Percentiles rank a stretch among this genome's conserved stretches.
Conservation (phyloP, 2,797 vertebrate species). For the Mallotus villosus region DNA sequence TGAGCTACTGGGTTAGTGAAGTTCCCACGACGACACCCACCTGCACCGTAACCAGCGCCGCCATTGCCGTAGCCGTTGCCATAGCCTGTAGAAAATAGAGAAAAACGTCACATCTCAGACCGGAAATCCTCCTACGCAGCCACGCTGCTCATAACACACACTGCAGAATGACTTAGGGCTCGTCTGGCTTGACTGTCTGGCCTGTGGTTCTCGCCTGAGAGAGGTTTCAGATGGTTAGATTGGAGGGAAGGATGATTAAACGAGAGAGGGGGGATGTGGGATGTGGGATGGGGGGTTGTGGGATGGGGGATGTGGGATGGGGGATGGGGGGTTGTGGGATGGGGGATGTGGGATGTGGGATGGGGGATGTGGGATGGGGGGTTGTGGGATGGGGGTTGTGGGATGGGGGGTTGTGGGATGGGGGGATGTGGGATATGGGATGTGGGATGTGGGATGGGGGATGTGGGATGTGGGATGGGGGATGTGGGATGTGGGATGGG, state of each 20-base stretch:
- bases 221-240: background rate
- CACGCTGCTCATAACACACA: background rate
- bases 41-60: conserved; percentile 65
- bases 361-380: conserved; percentile 1
- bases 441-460: too few species aligned
- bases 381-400: too few species aligned
- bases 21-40: conserved; percentile 56
- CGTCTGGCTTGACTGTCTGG: background rate
- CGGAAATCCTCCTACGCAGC: background rate
- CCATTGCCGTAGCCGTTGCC: conserved; percentile 63
- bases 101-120: background rate
- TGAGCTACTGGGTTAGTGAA: background rate
- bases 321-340: conserved; percentile 3
- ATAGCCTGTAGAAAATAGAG: conserved; percentile 62
- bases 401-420: conserved; percentile 2
- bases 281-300: conserved; percentile 1
- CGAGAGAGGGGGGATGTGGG: conserved; percentile 8
- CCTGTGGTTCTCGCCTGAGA: background rate
- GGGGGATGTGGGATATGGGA: too few species aligned
- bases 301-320: background rate
- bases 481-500: too few species aligned
- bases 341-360: too few species aligned
- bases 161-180: background rate
- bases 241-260: background rate
- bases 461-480: background rate